Conservation (phyloP, 1,140 invertebrate species). For the Drosophila nigrodunni region DNA sequence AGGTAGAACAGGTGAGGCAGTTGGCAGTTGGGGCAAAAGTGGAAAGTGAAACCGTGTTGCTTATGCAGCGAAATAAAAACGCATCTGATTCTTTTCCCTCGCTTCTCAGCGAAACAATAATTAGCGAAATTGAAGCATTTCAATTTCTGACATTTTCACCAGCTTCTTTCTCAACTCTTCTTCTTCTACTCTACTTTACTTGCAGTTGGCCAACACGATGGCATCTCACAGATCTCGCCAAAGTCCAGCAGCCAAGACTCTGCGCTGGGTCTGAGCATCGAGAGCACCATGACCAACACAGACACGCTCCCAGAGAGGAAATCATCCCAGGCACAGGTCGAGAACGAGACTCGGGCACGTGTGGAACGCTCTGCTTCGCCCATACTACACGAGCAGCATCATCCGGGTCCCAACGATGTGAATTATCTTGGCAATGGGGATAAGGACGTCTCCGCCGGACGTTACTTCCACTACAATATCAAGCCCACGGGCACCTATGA, state of each 20-base stretch:
- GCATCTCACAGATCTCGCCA: conserved; percentile 82
- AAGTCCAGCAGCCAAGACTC: conserved; percentile 68
- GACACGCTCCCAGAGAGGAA: conserved; percentile 34
- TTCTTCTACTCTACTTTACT: not conserved
- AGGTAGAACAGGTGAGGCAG: not conserved
- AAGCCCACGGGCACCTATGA: conserved; percentile 78
- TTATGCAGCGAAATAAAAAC: not conserved
- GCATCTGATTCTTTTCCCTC: conserved; percentile 46
- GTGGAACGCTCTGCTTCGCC: conserved; percentile 77
- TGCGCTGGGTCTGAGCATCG: conserved; percentile 46
- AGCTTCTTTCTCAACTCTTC: not conserved
- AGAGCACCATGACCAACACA: conserved; percentile 69
- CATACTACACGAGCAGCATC: conserved; percentile 69
- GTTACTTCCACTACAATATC: conserved; percentile 82
- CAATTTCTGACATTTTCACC: conserved; percentile 35
- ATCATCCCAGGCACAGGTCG: conserved; percentile 24
- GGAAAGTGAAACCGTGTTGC: conserved; percentile 68
- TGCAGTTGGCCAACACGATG: conserved; percentile 71
- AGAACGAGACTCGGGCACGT: conserved; percentile 71
- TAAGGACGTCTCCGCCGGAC: conserved; percentile 69
- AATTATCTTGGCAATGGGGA: conserved; percentile 53
- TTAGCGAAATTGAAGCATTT: conserved; percentile 37
- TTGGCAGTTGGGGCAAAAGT: conserved; percentile 13
- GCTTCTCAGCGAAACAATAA: conserved; percentile 22
- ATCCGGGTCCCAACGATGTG: conserved; percentile 69